Conservation (phyloP, 92 coral and sea anemone genomes). For the Phenganax stokvisi region DNA sequence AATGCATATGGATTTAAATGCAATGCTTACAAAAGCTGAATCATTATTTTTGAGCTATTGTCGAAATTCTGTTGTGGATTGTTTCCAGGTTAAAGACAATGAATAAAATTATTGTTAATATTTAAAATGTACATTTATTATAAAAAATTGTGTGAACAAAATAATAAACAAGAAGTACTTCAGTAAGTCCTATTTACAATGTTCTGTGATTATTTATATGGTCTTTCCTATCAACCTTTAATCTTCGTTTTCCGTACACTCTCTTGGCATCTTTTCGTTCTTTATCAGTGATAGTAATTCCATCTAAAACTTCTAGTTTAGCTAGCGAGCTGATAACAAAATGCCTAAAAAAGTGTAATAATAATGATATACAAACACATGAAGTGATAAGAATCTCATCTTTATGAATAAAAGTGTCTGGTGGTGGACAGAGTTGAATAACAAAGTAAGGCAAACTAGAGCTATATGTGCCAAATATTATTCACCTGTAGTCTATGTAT, state of each 20-base stretch:
- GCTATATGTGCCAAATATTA: background rate
- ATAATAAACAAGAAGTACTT: background rate
- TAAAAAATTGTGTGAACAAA: too few species aligned
- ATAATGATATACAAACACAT: background rate
- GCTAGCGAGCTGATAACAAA: constrained; percentile 86
- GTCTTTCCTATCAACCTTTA: background rate
- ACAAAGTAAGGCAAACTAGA: background rate
- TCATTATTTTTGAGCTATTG: constrained; percentile 84
- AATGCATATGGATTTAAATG: constrained; percentile 90
- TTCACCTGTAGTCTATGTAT: constrained; percentile 90
- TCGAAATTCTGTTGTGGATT: constrained; percentile 83
- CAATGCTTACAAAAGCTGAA: constrained; percentile 76
- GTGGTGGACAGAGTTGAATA: too few species aligned
- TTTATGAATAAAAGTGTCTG: background rate
- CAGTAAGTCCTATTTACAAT: background rate
- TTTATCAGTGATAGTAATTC: constrained; percentile 63
- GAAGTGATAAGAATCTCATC: background rate
- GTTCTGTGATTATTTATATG: background rate
- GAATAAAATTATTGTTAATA: background rate
- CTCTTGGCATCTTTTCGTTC: constrained; percentile 82
- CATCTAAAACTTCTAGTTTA: constrained; percentile 68
- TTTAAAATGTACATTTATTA: too few species aligned
- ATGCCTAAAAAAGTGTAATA: constrained; percentile 43
- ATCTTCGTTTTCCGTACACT: constrained; percentile 79
- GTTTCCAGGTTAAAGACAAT: constrained; percentile 73